Percentiles rank a stretch among this genome's conserved stretches.
Evolutionary conservation across 2,888 invertebrate genomes (phyloP).

Genomic region (Ichneumon xanthorius): DNA sequence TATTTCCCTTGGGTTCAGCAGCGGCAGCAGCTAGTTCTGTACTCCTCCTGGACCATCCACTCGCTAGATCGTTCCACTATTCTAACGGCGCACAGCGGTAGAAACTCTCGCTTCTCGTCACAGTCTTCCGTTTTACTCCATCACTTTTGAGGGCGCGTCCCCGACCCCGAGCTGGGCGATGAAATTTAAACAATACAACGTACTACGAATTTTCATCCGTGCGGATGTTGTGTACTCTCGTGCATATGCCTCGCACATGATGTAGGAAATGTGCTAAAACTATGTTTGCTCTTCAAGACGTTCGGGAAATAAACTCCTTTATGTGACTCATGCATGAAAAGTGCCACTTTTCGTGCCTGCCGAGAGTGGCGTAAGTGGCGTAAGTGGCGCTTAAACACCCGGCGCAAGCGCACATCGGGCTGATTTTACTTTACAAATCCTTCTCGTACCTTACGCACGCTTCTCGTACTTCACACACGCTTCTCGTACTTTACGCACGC

Average conservation of each 20-base stretch:
- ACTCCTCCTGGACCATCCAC: constrained; percentile 55
- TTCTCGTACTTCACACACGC: too few species aligned
- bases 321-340: too few species aligned
- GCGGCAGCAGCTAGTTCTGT: constrained; percentile 68
- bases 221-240: constrained; percentile 30
- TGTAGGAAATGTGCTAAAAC: background rate
- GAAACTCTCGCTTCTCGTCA: constrained; percentile 35
- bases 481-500: too few species aligned
- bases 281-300: constrained; percentile 47
- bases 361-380: too few species aligned
- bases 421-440: too few species aligned
- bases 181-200: constrained; percentile 79
- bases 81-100: constrained; percentile 26
- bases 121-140: constrained; percentile 24
- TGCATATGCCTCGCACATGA: constrained; percentile 6
- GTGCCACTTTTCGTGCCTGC: too few species aligned
- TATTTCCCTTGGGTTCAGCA: constrained; percentile 80
- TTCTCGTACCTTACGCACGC: too few species aligned
- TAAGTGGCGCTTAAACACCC: too few species aligned
- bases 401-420: too few species aligned
- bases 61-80: constrained; percentile 54
- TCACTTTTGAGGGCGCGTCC: constrained; percentile 7
- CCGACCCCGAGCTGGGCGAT: constrained; percentile 68
- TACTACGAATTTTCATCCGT: constrained; percentile 41
- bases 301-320: constrained; percentile 43